Evolutionary conservation across 1,140 invertebrate genomes (phyloP).

Genomic region (Drosophila nasuta): DNA sequence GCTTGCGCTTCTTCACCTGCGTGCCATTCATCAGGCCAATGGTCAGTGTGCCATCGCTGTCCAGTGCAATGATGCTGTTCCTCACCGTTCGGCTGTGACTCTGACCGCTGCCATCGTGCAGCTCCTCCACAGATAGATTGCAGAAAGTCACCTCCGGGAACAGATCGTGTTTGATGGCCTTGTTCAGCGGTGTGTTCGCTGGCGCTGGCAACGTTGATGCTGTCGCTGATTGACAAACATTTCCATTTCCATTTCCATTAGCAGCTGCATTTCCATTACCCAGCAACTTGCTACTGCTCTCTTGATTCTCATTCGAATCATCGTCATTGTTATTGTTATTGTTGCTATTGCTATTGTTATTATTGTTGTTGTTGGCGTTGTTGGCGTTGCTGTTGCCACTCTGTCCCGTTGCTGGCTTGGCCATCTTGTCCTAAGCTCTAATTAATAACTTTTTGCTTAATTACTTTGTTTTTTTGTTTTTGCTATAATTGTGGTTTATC

Average conservation of each 20-base stretch:
- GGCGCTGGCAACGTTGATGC: constrained; percentile 62
- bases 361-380: constrained; percentile 11
- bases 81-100: constrained; percentile 56
- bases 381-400: constrained; percentile 3
- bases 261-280: no score
- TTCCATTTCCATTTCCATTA: constrained; percentile 42
- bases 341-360: constrained; percentile 3
- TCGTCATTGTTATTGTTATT: constrained; percentile 13
- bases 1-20: constrained; percentile 74
- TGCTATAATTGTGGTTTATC: constrained; percentile 11
- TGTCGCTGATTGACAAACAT: constrained; percentile 47
- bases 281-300: constrained; percentile 37
- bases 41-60: constrained; percentile 49
- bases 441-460: constrained; percentile 1
- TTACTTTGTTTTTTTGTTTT: constrained; percentile 17
- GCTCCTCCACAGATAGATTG: constrained; percentile 74
- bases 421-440: constrained; percentile 45
- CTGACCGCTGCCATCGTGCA: constrained; percentile 55
- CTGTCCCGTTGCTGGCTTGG: constrained; percentile 29
- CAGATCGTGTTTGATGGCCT: constrained; percentile 78
- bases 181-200: constrained; percentile 74
- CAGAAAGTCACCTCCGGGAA: constrained; percentile 83
- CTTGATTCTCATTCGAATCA: constrained; percentile 6
- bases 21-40: constrained; percentile 53
- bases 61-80: constrained; percentile 69